Evolutionary conservation across 2,797 vertebrate genomes (phyloP), one percentile per base, ranked within the genome.

Genomic region (Propithecus perrieri): DNA sequence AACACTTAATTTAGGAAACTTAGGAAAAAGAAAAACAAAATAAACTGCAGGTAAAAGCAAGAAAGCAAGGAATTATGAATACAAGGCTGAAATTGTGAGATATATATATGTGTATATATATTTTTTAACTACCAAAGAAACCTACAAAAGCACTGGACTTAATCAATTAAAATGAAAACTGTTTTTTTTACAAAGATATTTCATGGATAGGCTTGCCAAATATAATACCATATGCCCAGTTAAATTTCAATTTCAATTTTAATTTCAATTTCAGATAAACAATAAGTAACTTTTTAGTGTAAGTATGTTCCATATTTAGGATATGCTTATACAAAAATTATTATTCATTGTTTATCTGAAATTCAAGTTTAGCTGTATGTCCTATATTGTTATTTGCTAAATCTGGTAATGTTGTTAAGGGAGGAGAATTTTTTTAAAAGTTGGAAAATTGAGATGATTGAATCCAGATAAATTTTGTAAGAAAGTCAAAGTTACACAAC

Each of bases 401-500:
- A 81, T 78, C 18, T 88, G 75, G 17, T 28, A 61, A 13, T 85
- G 2, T 5, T 94, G 18, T 65, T 57, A 85, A 10, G 57, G 18
- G 55, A 89, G 63, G 48, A 74, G 9, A 69, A 59, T 22, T 87
- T 87, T 65, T 87, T 85, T 46, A 41, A 20, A 85, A 94, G 26
- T 71, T 93, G 81, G 38, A 83, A 86, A 91, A 67, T 67, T 11
- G 72, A 61, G 10, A 84, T 91, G 41, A 87, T 84, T 94, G 24
- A 61, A 63, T 89, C 30, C 57, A 78, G 15, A 1, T 30, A 9
- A 38, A 61, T 65, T 71, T 96, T 79, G 13, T 71, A 89, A 93
- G 69, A 80, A 92, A 96, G 84, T 96, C 55, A 87, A 90, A 91
- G 80, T 65, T 71, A 91, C 1, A 72, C 13, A 53, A 48, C 78